These are phyloP conservation scores for Andrena dorsata DNA, from an alignment of 2,888 invertebrate genomes.

Conservation along the genomic window DNA sequence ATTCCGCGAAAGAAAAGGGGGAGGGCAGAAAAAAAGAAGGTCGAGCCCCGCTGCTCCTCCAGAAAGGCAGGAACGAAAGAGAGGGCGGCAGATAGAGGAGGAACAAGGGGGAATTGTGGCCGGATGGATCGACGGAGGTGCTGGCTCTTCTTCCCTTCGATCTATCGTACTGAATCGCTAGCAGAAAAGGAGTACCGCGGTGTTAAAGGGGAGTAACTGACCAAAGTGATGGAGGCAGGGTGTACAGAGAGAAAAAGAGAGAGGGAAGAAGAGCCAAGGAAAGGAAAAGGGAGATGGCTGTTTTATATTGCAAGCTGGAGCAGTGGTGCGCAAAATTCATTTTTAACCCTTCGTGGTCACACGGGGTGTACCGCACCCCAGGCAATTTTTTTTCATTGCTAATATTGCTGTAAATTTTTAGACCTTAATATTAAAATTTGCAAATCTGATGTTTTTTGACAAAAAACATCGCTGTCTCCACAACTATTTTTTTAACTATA, in stretches of 20 bases:
- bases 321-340: slow-evolving; percentile 54
- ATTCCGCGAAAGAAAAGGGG: slow-evolving; percentile 34
- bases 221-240: slow-evolving; percentile 43
- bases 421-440: too few species aligned
- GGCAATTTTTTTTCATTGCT: too few species aligned
- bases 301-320: slow-evolving; percentile 16
- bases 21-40: slow-evolving; percentile 13
- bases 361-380: too few species aligned
- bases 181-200: slow-evolving; percentile 63
- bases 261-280: slow-evolving; percentile 16
- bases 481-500: too few species aligned
- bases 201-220: slow-evolving; percentile 71
- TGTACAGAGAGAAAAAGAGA: slow-evolving; percentile 15
- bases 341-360: not conserved
- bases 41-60: slow-evolving; percentile 25
- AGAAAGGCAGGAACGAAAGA: slow-evolving; percentile 43
- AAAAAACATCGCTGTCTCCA: too few species aligned
- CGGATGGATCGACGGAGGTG: slow-evolving; percentile 48
- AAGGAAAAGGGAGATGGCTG: not conserved
- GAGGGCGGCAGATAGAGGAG: slow-evolving; percentile 27
- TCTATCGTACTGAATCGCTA: slow-evolving; percentile 70
- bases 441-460: too few species aligned
- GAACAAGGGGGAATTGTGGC: slow-evolving; percentile 37
- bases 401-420: too few species aligned
- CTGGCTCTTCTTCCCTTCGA: slow-evolving; percentile 47